A percentile compares a stretch with the other conserved stretches of the same genome.
Evolutionary conservation across 2,888 invertebrate genomes (phyloP).

Genomic region (Spilosoma lubricipeda): DNA sequence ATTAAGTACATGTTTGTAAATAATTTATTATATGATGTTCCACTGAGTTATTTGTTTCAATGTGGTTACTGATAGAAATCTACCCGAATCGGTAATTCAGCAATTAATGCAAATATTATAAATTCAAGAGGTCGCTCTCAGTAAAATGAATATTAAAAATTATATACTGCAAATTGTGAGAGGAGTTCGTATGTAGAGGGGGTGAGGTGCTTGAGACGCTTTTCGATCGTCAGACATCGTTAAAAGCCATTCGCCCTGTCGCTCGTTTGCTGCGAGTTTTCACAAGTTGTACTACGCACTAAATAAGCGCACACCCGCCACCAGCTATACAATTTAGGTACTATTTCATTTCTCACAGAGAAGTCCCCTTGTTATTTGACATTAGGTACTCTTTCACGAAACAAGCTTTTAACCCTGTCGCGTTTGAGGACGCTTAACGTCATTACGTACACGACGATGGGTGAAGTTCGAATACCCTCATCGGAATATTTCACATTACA

Average conservation of each 20-base stretch:
- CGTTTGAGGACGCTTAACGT: conserved; percentile 53
- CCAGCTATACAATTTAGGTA: conserved; percentile 59
- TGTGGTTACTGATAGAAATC: neutral
- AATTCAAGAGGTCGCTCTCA: conserved; percentile 9
- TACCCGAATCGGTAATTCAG: neutral
- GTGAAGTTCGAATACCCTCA: conserved; percentile 51
- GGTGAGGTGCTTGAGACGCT: conserved; percentile 10
- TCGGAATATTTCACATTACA: conserved; percentile 55
- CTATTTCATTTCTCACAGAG: conserved; percentile 57
- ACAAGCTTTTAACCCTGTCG: conserved; percentile 60
- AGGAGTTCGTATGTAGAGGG: conserved; percentile 8
- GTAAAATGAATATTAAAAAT: conserved; percentile 19
- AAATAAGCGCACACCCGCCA: conserved; percentile 40
- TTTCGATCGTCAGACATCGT: conserved; percentile 47
- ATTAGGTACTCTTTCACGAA: conserved; percentile 54
- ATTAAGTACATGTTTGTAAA: neutral
- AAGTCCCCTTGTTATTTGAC: conserved; percentile 58
- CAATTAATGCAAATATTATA: neutral
- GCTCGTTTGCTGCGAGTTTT: conserved; percentile 51
- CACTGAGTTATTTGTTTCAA: neutral
- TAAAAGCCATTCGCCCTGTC: conserved; percentile 52
- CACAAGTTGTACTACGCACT: conserved; percentile 48
- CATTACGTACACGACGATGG: conserved; percentile 54
- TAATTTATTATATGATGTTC: neutral
- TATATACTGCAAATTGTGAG: conserved; percentile 33